Base-by-base conservation (phyloP, 2,888 invertebrate genomes). In the Clitarchus hookeri region DNA sequence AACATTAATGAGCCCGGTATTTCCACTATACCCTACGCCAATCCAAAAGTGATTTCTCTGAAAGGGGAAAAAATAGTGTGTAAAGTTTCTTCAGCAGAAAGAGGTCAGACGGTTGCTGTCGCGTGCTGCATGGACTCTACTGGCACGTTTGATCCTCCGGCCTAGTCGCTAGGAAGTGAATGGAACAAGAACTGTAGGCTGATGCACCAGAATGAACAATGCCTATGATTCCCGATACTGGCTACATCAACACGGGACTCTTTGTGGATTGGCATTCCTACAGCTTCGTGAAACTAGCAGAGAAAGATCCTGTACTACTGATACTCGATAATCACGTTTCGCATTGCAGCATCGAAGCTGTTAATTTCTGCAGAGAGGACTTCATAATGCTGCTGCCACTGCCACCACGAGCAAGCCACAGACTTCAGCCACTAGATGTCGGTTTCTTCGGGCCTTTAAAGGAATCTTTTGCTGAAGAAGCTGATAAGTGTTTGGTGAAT, bases 11-110 rank as follows among this genome's bases (percentile, higher is more conserved):
- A 83, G 83, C 16, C 27, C 3, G 83, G 83, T 25, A 83, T 83
- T 9, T 83, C 48, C 79, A 89, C 89, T n/a, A 89, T 89, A 11
- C 89, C 89, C 54, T 89, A 89, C 77, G 89, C 89, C 87, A 85
- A 88, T 25, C 88, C 89, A 11, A 89, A 89, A 88, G 89, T 89
- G 65, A 80, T 89, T 78, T 86, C 89, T 0, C 83, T 85, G 25
- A 89, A 89, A 88, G 89, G 89, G 27, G 8, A 16, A 89, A 87
- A 83, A 26, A 36, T 26, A 3, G 89, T 89, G 3, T 86, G 87
- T 27, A 89, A 89, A 88, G 87, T 89, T 65, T 88, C 87, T 13
- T 86, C 86, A 86, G 89, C 88, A 44, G 89, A 89, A 85, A 78
- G 89, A 85, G 89, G 89, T 13, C 84, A 84, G 65, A 88, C 83